Percentiles rank a stretch among this genome's conserved stretches.
Evolutionary conservation across 2,797 vertebrate genomes (phyloP).

Genomic region (Emydoidea blandingii): DNA sequence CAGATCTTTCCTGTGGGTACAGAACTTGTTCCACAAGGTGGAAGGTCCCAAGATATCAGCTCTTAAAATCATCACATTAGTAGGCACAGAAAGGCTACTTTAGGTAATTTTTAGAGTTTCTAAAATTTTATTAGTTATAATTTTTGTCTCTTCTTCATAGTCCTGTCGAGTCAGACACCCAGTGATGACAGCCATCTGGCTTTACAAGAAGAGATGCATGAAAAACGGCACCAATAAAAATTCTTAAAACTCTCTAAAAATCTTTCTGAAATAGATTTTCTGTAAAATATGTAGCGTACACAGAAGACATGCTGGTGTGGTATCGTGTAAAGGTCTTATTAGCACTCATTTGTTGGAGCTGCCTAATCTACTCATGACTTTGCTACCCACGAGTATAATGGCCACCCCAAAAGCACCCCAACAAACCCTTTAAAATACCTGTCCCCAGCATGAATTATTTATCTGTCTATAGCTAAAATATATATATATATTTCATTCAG

Average conservation of each 20-base stretch:
- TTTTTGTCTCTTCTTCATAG: neutral
- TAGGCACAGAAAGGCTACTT: neutral
- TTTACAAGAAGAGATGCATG: neutral
- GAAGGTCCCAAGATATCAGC: rapidly evolving
- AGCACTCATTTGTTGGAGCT: constrained; percentile 31
- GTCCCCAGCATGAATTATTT: neutral
- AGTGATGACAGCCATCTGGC: neutral
- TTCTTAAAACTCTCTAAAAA: constrained; percentile 20
- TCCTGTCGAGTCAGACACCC: neutral
- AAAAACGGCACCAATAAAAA: constrained; percentile 32
- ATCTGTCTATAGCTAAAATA: constrained; percentile 45
- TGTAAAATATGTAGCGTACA: constrained; percentile 19
- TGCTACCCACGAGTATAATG: neutral
- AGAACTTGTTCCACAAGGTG: neutral
- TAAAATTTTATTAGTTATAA: neutral
- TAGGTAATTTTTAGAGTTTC: neutral
- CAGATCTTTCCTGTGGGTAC: neutral
- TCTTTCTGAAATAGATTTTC: constrained; percentile 48
- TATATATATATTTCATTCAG: constrained; percentile 9
- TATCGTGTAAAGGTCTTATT: constrained; percentile 13
- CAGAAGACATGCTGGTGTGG: neutral
- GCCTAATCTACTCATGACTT: constrained; percentile 9
- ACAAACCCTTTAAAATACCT: neutral
- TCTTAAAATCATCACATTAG: neutral
- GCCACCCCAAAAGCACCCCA: constrained; percentile 27